phyloP scores from a whole-genome alignment of 2,888 invertebrate species.

The Branchipolynoe longqiensis region DNA sequence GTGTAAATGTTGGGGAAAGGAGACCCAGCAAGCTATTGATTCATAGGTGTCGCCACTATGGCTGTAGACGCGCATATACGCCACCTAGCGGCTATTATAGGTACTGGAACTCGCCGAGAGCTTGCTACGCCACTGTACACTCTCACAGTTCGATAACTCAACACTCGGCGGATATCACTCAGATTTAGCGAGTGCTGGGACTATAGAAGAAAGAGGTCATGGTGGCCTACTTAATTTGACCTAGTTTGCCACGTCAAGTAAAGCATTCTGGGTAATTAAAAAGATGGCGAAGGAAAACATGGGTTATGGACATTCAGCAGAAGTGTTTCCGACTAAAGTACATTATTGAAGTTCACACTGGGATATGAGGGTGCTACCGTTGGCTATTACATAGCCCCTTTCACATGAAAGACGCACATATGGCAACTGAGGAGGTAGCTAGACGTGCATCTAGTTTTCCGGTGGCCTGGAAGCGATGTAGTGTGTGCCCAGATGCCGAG shows the following conservation, averaged over 20 bases:
- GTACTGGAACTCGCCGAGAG: too few species aligned
- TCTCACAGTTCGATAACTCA: too few species aligned
- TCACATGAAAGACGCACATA: slow-evolving; percentile 14
- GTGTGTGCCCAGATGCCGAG: slow-evolving; percentile 71
- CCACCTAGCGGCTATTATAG: too few species aligned
- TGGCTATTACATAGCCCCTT: neutral
- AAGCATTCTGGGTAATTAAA: slow-evolving; percentile 54
- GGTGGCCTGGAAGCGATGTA: slow-evolving; percentile 74
- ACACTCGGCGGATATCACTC: too few species aligned
- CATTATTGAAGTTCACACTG: neutral
- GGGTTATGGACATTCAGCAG: neutral
- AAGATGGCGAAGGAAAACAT: slow-evolving; percentile 49
- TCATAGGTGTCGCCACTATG: too few species aligned
- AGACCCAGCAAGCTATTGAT: too few species aligned
- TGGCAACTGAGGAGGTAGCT: slow-evolving; percentile 41
- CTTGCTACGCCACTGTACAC: too few species aligned
- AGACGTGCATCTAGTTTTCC: slow-evolving; percentile 40
- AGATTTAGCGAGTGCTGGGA: too few species aligned
- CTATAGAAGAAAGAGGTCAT: too few species aligned
- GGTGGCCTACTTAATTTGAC: slow-evolving; percentile 59
- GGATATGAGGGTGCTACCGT: neutral
- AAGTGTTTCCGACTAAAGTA: neutral
- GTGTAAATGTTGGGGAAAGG: too few species aligned
- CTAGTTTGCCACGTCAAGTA: slow-evolving; percentile 61
- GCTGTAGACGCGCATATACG: too few species aligned